These are phyloP conservation scores for Chrysolina haemoptera DNA, from an alignment of 2,888 invertebrate species.

Conservation along the genomic window DNA sequence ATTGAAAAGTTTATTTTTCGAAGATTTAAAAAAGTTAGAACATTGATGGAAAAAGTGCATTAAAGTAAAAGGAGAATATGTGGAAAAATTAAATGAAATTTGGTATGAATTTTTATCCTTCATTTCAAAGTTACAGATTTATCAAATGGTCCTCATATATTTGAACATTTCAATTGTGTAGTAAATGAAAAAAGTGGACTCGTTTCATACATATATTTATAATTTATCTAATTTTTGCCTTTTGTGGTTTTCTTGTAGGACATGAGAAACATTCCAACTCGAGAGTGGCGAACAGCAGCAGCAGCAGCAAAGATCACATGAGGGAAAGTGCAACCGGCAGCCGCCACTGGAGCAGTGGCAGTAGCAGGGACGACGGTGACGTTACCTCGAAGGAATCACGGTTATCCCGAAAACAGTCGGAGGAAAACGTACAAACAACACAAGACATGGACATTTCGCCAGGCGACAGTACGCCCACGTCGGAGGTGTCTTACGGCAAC, in stretches of 20 bases:
- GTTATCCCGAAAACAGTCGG: conserved; percentile 62
- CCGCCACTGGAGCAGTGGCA: conserved; percentile 64
- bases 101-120: too few species aligned
- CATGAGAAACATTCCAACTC: conserved; percentile 86
- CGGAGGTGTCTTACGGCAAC: conserved; percentile 79
- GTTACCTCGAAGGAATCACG: conserved; percentile 62
- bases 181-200: too few species aligned
- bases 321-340: conserved; percentile 62
- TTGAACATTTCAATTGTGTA: too few species aligned
- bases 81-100: too few species aligned
- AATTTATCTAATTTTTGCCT: too few species aligned
- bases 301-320: conserved; percentile 64
- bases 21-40: too few species aligned
- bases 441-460: conserved; percentile 95
- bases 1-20: too few species aligned
- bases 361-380: conserved; percentile 63
- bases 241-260: conserved; percentile 64
- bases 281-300: conserved; percentile 69
- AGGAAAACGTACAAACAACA: conserved; percentile 56
- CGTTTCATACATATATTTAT: too few species aligned
- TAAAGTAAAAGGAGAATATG: too few species aligned
- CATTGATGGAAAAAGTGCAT: too few species aligned
- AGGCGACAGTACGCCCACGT: conserved; percentile 89
- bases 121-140: too few species aligned
- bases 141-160: too few species aligned